Evolutionary conservation across 2,797 vertebrate species (phyloP).

Genomic region (Acrocephalus scirpaceus): DNA sequence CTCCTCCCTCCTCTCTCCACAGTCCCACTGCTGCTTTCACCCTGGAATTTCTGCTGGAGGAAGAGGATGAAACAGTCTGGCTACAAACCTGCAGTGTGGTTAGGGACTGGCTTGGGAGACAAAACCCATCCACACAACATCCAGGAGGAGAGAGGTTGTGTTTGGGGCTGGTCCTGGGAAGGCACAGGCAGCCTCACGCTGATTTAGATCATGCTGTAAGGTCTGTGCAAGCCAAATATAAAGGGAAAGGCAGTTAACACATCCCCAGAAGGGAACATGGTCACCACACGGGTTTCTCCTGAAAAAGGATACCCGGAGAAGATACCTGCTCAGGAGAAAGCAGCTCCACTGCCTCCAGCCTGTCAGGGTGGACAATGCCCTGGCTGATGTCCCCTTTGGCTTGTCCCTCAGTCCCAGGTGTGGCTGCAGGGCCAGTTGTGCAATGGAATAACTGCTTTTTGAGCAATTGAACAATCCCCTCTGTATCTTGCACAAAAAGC

Average conservation of each 20-base stretch:
- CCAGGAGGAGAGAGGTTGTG: background rate
- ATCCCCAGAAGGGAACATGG: rapidly evolving
- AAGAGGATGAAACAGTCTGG: background rate
- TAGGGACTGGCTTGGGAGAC: background rate
- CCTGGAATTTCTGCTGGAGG: background rate
- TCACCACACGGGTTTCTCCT: background rate
- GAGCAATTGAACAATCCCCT: background rate
- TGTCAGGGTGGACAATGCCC: background rate
- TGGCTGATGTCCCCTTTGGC: background rate
- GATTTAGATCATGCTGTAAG: background rate
- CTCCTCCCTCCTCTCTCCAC: background rate
- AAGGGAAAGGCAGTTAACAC: rapidly evolving
- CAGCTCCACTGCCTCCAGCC: background rate
- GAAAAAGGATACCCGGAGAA: background rate
- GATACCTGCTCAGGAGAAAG: background rate
- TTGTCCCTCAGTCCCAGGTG: background rate
- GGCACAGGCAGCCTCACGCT: background rate
- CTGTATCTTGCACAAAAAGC: background rate
- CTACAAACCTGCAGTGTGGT: rapidly evolving
- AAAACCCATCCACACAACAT: background rate
- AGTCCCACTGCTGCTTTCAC: background rate
- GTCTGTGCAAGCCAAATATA: background rate
- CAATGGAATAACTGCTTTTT: background rate
- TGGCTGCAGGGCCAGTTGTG: background rate
- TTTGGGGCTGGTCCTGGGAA: background rate